Evolutionary conservation across 92 coral and sea anemone species (phyloP).

Genomic region (Porites divaricata): DNA sequence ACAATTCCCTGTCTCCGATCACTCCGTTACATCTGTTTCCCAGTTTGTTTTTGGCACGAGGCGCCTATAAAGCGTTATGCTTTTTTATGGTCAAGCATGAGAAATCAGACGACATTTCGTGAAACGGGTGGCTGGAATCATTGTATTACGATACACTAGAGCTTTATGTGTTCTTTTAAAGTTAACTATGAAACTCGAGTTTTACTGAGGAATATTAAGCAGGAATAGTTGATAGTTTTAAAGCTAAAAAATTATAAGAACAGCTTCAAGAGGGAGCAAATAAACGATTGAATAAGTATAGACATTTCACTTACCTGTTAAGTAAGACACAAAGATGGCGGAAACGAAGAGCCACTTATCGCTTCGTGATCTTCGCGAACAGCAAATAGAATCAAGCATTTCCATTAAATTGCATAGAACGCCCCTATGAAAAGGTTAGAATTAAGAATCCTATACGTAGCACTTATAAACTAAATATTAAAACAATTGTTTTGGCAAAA

Average conservation of each 20-base stretch:
- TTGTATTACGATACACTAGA: not conserved
- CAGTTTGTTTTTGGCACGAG: not conserved
- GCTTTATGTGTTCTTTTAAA: not conserved
- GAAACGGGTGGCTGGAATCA: conserved; percentile 28
- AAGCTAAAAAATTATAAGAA: not conserved
- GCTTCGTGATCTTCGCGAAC: not conserved
- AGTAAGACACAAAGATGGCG: conserved; percentile 1
- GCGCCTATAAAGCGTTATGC: not conserved
- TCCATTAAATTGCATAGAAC: not conserved
- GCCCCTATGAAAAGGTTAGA: not conserved
- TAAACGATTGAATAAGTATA: not conserved
- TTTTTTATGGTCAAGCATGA: conserved; percentile 13
- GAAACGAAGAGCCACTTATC: conserved; percentile 5
- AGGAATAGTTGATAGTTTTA: not conserved
- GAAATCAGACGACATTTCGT: conserved; percentile 6
- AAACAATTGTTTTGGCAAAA: conserved; percentile 29
- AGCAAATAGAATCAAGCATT: conserved; percentile 5
- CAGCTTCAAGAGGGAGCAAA: not conserved
- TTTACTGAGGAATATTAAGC: not conserved
- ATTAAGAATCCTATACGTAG: not conserved
- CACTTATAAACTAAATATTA: conserved; percentile 20
- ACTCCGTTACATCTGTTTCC: no score
- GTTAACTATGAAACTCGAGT: not conserved
- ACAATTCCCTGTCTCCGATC: no score
- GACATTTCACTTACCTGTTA: conserved; percentile 22